Base-by-base conservation (phyloP, 2,113 vertebrate species). In the Embiotoca jacksoni region DNA sequence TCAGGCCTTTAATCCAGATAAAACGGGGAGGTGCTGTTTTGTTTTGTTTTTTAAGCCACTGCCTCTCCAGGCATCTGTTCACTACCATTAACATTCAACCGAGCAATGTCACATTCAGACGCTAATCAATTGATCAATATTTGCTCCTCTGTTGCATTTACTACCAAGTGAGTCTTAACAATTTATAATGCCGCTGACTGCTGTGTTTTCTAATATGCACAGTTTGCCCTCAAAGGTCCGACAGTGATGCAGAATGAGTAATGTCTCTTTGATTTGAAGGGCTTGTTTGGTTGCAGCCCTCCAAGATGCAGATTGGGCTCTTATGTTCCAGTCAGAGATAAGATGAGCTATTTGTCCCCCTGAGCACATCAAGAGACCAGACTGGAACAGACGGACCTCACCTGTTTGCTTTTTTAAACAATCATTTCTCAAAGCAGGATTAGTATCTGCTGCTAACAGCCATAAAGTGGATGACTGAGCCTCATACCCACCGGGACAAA, bases 71-170 rank as follows among this genome's bases (percentile, higher is more conserved):
- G 81, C 87, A 91, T 90, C 87, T 91, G 79, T 63, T 90, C 73
- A 41, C 80, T 5, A 74, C 78, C 69, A 87, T 92, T 89, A 91
- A 88, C 89, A 82, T 89, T 86, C 80, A 88, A 36, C 89, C 50
- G 61, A 85, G 88, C 87, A 92, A 91, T 88, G 85, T 93, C 91
- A 91, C 86, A 92, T 91, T 92, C 91, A 86, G 80, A 83, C 78
- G 59, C 86, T 87, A 89, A 94, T 92, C 89, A 90, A 88, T 84
- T 47, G 80, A 92, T 94, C 90, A 92, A 92, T 93, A 91, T 88
- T 87, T 88, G 85, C 83, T 86, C 66, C 84, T 81, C 67, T 75
- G 82, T 78, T 81, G 85, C 85, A 70, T 89, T 90, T 87, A 80
- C 81, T 78, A 78, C 90, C 82, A 85, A 86, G 80, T 68, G 73